These are phyloP conservation scores for Chironex yamaguchii DNA, from an alignment of 30 jellyfish, hydroid and myxozoan genomes.

Conservation along the genomic window DNA sequence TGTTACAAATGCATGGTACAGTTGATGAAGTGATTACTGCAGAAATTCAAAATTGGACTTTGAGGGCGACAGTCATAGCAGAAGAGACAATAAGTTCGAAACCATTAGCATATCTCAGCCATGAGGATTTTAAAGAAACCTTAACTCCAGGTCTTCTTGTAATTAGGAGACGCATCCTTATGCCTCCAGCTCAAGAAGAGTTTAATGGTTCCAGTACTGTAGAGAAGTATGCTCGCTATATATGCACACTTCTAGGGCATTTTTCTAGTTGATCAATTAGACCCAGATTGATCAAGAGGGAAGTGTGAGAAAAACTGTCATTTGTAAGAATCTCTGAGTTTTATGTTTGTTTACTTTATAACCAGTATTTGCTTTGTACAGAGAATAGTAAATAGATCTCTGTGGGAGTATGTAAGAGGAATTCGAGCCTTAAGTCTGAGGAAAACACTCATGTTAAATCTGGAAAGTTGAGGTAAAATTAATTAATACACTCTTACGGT, in stretches of 20 bases:
- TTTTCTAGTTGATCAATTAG: slow-evolving; percentile 33
- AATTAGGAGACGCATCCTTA: slow-evolving; percentile 26
- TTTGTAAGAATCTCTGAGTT: no score
- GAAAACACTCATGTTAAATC: no score
- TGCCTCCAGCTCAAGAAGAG: slow-evolving; percentile 19
- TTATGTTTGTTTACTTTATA: no score
- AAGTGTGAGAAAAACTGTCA: no score
- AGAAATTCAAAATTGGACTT: background rate
- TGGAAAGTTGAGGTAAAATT: no score
- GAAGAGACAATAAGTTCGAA: slow-evolving; percentile 40
- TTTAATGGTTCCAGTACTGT: background rate
- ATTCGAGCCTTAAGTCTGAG: no score
- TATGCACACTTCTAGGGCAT: slow-evolving; percentile 34
- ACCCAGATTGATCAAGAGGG: no score
- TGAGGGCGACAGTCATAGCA: slow-evolving; percentile 5
- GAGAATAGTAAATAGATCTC: no score
- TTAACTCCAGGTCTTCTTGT: slow-evolving; percentile 32
- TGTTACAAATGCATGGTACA: slow-evolving; percentile 31
- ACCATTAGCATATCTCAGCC: slow-evolving; percentile 22
- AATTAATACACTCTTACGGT: no score
- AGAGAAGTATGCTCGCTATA: slow-evolving; percentile 28
- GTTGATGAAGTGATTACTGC: background rate
- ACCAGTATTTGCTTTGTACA: no score
- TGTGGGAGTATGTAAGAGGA: no score
- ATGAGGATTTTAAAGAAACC: slow-evolving; percentile 15